Evolutionary conservation across 2,888 invertebrate genomes (phyloP).

Genomic region (Ferrisia virgata): DNA sequence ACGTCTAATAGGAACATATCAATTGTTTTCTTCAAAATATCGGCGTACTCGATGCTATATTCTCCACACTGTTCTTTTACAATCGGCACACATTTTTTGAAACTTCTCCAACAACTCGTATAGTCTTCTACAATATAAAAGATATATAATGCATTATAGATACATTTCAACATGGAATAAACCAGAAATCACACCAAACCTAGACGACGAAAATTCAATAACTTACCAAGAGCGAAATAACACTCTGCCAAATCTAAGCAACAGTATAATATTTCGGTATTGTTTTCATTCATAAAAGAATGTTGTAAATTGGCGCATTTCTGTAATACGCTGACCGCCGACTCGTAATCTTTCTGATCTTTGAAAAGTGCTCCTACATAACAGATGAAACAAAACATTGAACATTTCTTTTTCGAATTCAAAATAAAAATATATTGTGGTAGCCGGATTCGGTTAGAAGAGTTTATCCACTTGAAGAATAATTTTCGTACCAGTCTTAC

Average conservation of each 20-base stretch:
- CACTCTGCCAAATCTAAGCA: conserved; percentile 19
- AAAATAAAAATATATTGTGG: neutral
- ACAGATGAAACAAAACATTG: neutral
- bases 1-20: conserved; percentile 8
- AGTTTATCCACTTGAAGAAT: no score
- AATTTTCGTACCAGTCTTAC: neutral
- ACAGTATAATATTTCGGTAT: conserved; percentile 3
- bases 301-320: conserved; percentile 9
- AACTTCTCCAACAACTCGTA: neutral
- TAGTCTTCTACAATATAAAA: neutral
- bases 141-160: no score
- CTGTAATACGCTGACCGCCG: neutral
- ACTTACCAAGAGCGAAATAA: conserved; percentile 26
- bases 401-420: neutral
- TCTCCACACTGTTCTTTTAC: neutral
- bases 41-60: conserved; percentile 15
- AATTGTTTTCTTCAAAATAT: neutral
- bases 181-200: no score
- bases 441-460: no score
- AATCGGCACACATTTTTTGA: neutral
- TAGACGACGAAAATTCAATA: no score
- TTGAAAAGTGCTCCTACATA: neutral
- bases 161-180: no score
- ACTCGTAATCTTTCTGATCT: neutral
- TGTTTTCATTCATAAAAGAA: neutral